Evolutionary conservation across 2,888 invertebrate species (phyloP).

Genomic region (Scelioninae gen. 1): DNA sequence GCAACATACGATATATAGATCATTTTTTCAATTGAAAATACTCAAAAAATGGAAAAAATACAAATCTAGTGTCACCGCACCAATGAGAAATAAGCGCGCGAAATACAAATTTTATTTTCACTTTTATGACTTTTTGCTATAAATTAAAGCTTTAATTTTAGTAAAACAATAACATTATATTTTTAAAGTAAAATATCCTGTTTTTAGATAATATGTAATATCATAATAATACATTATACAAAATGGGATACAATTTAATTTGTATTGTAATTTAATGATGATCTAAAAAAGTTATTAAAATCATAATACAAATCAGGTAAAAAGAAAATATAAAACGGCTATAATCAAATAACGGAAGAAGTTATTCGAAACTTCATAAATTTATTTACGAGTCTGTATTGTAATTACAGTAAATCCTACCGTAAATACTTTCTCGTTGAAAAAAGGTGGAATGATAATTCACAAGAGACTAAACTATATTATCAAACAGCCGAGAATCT

Average conservation of each 20-base stretch:
- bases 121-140: not conserved
- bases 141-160: not conserved
- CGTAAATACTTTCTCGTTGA: not conserved
- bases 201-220: too few species aligned
- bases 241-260: too few species aligned
- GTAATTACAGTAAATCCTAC: slow-evolving; percentile 15
- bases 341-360: too few species aligned
- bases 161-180: not conserved
- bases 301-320: too few species aligned
- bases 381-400: not conserved
- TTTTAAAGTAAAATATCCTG: too few species aligned
- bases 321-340: too few species aligned
- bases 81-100: not conserved
- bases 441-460: slow-evolving; percentile 11
- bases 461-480: slow-evolving; percentile 10
- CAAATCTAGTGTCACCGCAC: not conserved
- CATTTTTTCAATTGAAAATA: too few species aligned
- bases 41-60: too few species aligned
- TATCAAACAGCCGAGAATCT: slow-evolving; percentile 9
- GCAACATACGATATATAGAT: not conserved
- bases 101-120: slow-evolving; percentile 3
- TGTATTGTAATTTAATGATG: too few species aligned
- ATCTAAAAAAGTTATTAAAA: too few species aligned
- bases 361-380: too few species aligned
- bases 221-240: too few species aligned